Evolutionary conservation across 2,888 invertebrate genomes (phyloP).

Genomic region (Frankliniella fusca): DNA sequence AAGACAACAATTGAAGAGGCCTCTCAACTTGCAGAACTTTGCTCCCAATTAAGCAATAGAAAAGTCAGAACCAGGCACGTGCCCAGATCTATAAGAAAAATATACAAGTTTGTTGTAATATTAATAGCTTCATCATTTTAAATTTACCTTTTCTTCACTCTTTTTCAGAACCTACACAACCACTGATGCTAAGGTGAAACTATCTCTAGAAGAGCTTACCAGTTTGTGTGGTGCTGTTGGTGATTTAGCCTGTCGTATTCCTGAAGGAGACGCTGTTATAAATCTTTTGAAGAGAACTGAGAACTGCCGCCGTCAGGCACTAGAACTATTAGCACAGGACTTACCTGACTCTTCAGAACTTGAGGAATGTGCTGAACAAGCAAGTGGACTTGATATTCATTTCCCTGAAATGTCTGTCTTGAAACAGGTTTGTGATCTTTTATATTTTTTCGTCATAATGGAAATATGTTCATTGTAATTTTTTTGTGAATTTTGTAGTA

Average conservation of each 20-base stretch:
- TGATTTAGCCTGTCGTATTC: slow-evolving; percentile 78
- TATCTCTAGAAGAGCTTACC: slow-evolving; percentile 82
- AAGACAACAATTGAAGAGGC: slow-evolving; percentile 73
- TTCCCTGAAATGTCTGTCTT: slow-evolving; percentile 73
- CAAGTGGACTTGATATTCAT: slow-evolving; percentile 61
- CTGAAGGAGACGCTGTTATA: slow-evolving; percentile 73
- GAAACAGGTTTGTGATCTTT: slow-evolving; percentile 48
- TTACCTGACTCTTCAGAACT: slow-evolving; percentile 53
- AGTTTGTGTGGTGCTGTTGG: slow-evolving; percentile 84
- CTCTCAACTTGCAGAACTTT: slow-evolving; percentile 86
- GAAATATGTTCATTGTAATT: no score
- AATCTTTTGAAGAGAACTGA: slow-evolving; percentile 70
- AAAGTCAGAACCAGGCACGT: slow-evolving; percentile 75
- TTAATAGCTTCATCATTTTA: neutral
- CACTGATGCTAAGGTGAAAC: slow-evolving; percentile 73
- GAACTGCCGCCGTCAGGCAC: slow-evolving; percentile 69
- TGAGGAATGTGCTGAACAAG: slow-evolving; percentile 74
- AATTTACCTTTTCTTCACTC: neutral
- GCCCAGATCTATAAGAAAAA: neutral
- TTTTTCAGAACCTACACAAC: slow-evolving; percentile 62
- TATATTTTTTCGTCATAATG: no score
- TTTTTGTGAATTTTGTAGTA: neutral
- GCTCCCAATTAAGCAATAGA: slow-evolving; percentile 80
- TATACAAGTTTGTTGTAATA: neutral
- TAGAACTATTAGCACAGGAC: slow-evolving; percentile 54